Base-by-base conservation (phyloP, 2,888 invertebrate species). In the Spodoptera exigua region DNA sequence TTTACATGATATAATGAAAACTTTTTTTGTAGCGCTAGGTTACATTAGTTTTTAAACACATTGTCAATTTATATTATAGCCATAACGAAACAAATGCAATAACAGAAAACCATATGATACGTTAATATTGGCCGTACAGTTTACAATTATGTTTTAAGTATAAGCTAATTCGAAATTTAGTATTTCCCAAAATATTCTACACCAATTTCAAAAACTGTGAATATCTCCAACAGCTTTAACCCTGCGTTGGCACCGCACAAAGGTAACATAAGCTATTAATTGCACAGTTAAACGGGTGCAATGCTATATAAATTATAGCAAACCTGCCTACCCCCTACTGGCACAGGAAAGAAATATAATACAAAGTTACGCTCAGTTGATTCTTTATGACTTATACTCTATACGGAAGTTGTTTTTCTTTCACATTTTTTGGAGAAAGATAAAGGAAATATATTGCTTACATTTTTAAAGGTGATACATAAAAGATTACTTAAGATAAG, bases 261-360 rank as follows among this genome's bases (percentile, higher is more conserved):
- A 52, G 41, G 64, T 44, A 69, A 59, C 59, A 59, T 66, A 55
- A 52, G 40, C 59, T 16, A 66, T 66, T 65, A 71, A 71, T 66
- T 52, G 67, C 47, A 55, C 37, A 48, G 59, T 55, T 71, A 59
- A 68, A 55, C 52, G 51, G 55, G 46, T 43, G 44, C 51, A 44
- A 44, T 51, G 34, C 35, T 43, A 56, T 61, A 73, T 73, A 75
- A 76, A 76, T 73, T 73, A 69, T 49, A 35, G n/a, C 46, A 56
- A 48, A 44, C 48, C 18, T 51, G 52, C 43, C 56, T 44, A 57
- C 59, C 49, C 51, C 72, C 63, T 36, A 43, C 55, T 48, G 58
- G 41, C 49, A 36, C 57, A 44, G 32, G 66, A 66, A 71, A 35
- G 40, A 52, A 61, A 68, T 48, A 68, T 61, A 70, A 67, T 51